A percentile compares a stretch with the other conserved stretches of the same genome.
phyloP scores from a whole-genome alignment of 2,888 invertebrate genomes.

The Perdita meconis region DNA sequence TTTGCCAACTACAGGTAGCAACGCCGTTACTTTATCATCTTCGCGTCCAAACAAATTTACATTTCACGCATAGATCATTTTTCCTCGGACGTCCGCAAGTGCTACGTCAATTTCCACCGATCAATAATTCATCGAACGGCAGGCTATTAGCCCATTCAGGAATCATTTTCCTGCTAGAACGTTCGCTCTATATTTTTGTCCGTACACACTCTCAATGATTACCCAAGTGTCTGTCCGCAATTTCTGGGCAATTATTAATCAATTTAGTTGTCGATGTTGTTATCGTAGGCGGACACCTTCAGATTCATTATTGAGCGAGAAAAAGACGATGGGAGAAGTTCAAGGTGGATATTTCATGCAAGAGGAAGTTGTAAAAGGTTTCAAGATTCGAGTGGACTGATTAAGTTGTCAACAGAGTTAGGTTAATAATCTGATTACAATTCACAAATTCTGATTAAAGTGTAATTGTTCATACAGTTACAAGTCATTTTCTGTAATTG shows the following conservation, averaged over 20 bases:
- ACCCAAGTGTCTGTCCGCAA: background rate
- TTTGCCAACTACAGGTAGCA: background rate
- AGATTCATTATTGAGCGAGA: conserved; percentile 18
- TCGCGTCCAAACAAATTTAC: conserved; percentile 27
- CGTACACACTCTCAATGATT: conserved; percentile 9
- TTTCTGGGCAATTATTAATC: background rate
- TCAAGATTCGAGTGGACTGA: too few relatives aligned
- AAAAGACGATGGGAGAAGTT: conserved; percentile 10
- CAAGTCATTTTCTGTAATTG: too few relatives aligned
- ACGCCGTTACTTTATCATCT: conserved; percentile 3
- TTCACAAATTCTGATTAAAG: too few relatives aligned
- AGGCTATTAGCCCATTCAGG: background rate
- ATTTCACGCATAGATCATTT: conserved; percentile 26
- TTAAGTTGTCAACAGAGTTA: too few relatives aligned
- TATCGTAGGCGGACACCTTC: background rate
- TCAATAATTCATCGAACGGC: conserved; percentile 39
- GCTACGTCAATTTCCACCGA: conserved; percentile 23
- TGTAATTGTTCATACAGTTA: too few relatives aligned
- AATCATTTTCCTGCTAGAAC: conserved; percentile 1
- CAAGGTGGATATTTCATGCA: too few relatives aligned
- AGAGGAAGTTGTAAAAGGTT: too few relatives aligned
- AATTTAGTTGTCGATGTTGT: background rate
- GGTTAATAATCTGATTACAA: too few relatives aligned
- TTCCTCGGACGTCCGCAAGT: conserved; percentile 17
- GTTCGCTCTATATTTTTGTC: background rate